These are phyloP conservation scores for Mycteria americana DNA, from an alignment of 2,797 vertebrate genomes.

Conservation along the genomic window DNA sequence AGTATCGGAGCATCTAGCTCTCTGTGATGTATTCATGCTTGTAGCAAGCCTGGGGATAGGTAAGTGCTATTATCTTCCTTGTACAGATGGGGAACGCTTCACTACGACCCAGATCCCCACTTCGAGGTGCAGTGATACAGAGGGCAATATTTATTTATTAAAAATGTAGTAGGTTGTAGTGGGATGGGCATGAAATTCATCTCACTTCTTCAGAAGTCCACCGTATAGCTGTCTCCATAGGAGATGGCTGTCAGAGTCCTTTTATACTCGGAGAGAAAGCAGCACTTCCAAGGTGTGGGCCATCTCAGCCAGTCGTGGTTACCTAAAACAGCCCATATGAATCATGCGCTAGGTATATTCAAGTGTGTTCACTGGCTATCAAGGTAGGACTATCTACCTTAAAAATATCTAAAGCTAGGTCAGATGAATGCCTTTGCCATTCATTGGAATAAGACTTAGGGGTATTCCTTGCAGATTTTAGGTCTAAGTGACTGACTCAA, in stretches of 20 bases:
- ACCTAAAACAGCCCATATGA: not conserved
- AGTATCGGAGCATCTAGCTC: not conserved
- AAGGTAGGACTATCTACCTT: not conserved
- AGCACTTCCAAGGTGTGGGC: not conserved
- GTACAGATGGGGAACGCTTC: not conserved
- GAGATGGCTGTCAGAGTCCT: not conserved
- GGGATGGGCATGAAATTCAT: not conserved
- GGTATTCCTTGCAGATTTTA: not conserved
- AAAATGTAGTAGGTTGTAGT: not conserved
- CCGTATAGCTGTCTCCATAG: rapidly evolving
- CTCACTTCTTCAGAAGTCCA: not conserved
- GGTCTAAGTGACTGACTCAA: not conserved
- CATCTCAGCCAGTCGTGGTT: not conserved
- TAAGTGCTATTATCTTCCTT: not conserved
- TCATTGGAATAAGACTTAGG: not conserved
- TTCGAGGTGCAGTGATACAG: not conserved
- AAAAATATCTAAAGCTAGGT: not conserved
- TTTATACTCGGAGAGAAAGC: not conserved
- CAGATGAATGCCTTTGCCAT: not conserved
- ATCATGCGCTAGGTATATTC: not conserved
- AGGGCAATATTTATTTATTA: not conserved
- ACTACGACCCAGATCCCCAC: not conserved
- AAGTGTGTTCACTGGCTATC: not conserved
- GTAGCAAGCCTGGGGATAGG: not conserved
- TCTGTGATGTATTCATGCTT: not conserved